Conservation (phyloP, 2,888 invertebrate species). For the Agrochola circellaris region DNA sequence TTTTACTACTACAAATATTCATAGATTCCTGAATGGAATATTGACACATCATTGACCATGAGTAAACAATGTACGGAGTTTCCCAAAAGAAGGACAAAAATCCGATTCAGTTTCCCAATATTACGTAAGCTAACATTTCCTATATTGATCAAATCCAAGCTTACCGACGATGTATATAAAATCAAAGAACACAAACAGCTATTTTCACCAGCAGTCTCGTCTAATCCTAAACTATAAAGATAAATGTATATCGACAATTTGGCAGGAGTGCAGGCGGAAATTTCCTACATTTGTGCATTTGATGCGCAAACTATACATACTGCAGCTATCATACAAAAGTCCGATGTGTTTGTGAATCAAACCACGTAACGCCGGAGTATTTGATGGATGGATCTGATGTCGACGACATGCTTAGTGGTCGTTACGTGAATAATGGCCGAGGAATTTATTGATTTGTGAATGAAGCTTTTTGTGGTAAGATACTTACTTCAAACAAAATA, state of each 20-base stretch:
- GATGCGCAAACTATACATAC: slow-evolving; percentile 24
- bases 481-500: neutral
- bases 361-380: slow-evolving; percentile 53
- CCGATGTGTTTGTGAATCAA: slow-evolving; percentile 45
- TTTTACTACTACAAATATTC: slow-evolving; percentile 3
- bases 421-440: slow-evolving; percentile 31
- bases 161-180: neutral
- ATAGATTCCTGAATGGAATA: slow-evolving; percentile 2
- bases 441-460: slow-evolving; percentile 21
- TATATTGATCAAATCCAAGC: neutral
- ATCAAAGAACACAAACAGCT: slow-evolving; percentile 13
- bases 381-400: slow-evolving; percentile 40
- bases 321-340: slow-evolving; percentile 19
- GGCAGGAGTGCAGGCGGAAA: slow-evolving; percentile 58
- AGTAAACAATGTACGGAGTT: neutral
- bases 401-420: slow-evolving; percentile 24
- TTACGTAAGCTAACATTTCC: slow-evolving; percentile 18
- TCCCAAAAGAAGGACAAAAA: neutral
- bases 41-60: neutral
- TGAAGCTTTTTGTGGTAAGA: neutral
- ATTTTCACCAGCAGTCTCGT: slow-evolving; percentile 21
- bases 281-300: slow-evolving; percentile 63
- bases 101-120: neutral
- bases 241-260: slow-evolving; percentile 54
- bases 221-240: slow-evolving; percentile 36